These are phyloP conservation scores for Bacillus rossius DNA, from an alignment of 1,140 invertebrate genomes.

Conservation along the genomic window DNA sequence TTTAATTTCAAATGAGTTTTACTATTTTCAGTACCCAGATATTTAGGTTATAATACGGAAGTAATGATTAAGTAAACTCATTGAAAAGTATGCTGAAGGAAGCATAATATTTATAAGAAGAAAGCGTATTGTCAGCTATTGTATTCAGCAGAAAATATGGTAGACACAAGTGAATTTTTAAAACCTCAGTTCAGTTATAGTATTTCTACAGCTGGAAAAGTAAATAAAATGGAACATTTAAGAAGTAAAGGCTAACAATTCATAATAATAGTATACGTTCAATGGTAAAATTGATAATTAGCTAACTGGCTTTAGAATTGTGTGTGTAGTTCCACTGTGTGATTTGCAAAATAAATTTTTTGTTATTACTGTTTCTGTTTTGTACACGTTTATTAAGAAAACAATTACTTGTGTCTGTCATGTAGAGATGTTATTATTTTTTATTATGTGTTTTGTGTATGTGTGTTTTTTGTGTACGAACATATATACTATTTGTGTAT, in stretches of 20 bases:
- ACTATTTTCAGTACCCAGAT: no score
- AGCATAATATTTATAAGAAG: no score
- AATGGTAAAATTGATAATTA: not conserved
- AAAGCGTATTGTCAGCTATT: no score
- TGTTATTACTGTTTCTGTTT: not conserved
- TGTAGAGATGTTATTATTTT: conserved; percentile 44
- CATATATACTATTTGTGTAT: not conserved
- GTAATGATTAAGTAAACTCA: no score
- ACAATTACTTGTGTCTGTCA: conserved; percentile 48
- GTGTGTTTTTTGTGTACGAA: conserved; percentile 37
- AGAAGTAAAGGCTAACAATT: not conserved
- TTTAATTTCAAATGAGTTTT: no score
- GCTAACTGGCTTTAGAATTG: conserved; percentile 5
- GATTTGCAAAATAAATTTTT: not conserved
- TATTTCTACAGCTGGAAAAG: not conserved
- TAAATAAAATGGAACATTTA: not conserved
- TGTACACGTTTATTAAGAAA: conserved; percentile 1
- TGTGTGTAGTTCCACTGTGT: conserved; percentile 5
- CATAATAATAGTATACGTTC: not conserved
- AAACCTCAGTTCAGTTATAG: not conserved
- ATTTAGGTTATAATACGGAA: no score
- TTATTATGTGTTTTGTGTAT: conserved; percentile 33
- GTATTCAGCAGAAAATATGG: conserved; percentile 32
- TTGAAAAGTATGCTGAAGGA: no score
- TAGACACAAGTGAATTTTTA: conserved; percentile 47